These are phyloP conservation scores for Triplophysa dalaica DNA, from an alignment of 2,113 vertebrate genomes.

Conservation along the genomic window DNA sequence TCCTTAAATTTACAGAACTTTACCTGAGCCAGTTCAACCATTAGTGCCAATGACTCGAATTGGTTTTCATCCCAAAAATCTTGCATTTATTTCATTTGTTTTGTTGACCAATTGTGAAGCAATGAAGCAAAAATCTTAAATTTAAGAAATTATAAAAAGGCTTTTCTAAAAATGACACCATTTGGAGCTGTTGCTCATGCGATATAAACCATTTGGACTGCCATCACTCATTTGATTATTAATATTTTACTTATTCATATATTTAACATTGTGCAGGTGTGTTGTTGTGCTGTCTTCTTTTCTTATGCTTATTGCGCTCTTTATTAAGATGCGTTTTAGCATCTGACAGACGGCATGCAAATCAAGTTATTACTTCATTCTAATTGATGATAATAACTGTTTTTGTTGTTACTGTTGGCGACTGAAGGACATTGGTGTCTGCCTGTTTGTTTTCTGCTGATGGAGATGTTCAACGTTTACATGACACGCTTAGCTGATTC, in stretches of 20 bases:
- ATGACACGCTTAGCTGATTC: not conserved
- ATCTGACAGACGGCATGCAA: slow-evolving; percentile 25
- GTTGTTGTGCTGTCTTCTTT: slow-evolving; percentile 6
- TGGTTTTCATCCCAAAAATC: not conserved
- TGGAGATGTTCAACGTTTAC: slow-evolving; percentile 6
- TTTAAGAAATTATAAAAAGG: too few relatives aligned
- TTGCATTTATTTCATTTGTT: not conserved
- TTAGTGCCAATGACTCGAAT: too few relatives aligned
- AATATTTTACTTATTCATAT: slow-evolving; percentile 11
- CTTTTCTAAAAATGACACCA: too few relatives aligned
- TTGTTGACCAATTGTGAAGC: not conserved
- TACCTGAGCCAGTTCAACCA: too few relatives aligned
- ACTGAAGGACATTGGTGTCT: not conserved
- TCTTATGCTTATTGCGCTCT: slow-evolving; percentile 28
- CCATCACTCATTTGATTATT: not conserved
- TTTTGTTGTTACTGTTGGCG: not conserved
- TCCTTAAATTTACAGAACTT: too few relatives aligned
- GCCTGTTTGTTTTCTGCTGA: slow-evolving; percentile 10
- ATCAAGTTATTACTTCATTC: slow-evolving; percentile 16
- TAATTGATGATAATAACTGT: slow-evolving; percentile 7
- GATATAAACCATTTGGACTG: not conserved
- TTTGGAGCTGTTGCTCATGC: too few relatives aligned
- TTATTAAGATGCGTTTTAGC: slow-evolving; percentile 14
- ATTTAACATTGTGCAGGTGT: slow-evolving; percentile 22
- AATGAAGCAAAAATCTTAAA: not conserved